phyloP scores from a whole-genome alignment of 2,888 invertebrate genomes.

The Drymonia ruficornis region DNA sequence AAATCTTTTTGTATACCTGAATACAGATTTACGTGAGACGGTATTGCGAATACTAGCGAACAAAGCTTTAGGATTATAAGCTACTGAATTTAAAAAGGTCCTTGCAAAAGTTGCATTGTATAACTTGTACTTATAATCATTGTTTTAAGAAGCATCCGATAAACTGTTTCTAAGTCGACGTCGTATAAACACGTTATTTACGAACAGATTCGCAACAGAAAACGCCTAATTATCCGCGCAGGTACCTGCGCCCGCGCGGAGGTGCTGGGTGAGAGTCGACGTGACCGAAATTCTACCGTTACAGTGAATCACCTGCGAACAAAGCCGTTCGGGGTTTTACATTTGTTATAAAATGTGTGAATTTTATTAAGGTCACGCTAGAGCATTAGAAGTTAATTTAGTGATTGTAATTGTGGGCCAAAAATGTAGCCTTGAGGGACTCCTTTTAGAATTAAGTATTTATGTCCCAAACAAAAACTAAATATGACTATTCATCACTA shows the following conservation, averaged over 20 bases:
- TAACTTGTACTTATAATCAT: no score
- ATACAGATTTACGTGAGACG: no score
- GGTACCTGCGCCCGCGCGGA: slow-evolving; percentile 1
- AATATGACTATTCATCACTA: no score
- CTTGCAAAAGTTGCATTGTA: no score
- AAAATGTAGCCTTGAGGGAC: neutral
- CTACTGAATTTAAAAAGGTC: no score
- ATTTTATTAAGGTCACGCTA: neutral
- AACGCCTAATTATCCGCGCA: neutral
- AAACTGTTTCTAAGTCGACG: no score
- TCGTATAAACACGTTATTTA: neutral
- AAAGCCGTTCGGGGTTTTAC: slow-evolving; percentile 4
- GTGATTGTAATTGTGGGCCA: neutral
- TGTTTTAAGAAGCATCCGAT: no score
- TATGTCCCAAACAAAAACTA: no score
- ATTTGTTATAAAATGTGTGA: slow-evolving; percentile 3
- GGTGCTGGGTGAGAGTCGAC: slow-evolving; percentile 4
- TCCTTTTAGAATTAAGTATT: neutral
- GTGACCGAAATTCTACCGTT: slow-evolving; percentile 6
- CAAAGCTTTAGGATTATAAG: no score
- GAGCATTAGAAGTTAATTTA: neutral
- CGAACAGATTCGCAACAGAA: neutral
- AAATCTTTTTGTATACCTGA: no score
- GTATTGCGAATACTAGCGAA: no score
- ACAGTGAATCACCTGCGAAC: slow-evolving; percentile 7